These are phyloP conservation scores for Brachyhypopomus occidentalis DNA, from an alignment of 2,113 vertebrate species.

Conservation along the genomic window DNA sequence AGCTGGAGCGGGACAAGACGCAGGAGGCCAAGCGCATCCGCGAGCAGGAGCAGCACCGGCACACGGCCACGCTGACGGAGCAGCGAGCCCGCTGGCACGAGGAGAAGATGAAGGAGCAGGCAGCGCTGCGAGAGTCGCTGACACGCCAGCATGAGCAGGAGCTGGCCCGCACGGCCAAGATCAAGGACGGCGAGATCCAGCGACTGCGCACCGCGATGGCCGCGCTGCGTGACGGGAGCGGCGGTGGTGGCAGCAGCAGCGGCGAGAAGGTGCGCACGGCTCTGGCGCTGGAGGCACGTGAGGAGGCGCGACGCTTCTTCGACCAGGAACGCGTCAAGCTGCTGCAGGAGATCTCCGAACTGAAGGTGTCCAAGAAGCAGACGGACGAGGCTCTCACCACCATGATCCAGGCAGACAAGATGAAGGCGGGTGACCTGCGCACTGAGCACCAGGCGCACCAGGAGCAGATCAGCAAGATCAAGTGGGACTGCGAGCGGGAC, in stretches of 20 bases:
- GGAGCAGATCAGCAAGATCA: conserved; percentile 97
- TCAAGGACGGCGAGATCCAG: conserved; percentile 94
- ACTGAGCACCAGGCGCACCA: conserved; percentile 97
- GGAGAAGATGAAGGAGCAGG: conserved; percentile 96
- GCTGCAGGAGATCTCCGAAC: conserved; percentile 90
- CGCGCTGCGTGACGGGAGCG: conserved; percentile 89
- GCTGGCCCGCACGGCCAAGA: conserved; percentile 87
- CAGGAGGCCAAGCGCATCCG: conserved; percentile 94
- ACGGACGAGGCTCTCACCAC: conserved; percentile 94
- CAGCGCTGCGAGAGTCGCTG: conserved; percentile 90
- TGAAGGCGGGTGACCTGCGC: conserved; percentile 93
- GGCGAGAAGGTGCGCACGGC: conserved; percentile 96
- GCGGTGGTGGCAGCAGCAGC: conserved; percentile 58
- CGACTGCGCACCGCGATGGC: conserved; percentile 88
- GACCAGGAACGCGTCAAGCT: conserved; percentile 95
- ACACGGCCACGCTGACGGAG: conserved; percentile 91
- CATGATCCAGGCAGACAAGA: conserved; percentile 96
- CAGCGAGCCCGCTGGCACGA: conserved; percentile 96
- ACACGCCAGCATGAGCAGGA: conserved; percentile 96
- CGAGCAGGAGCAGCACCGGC: conserved; percentile 95
- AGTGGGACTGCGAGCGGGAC: conserved; percentile 96
- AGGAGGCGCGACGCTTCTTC: conserved; percentile 94
- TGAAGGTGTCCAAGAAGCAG: conserved; percentile 91
- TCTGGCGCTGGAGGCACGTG: conserved; percentile 90
- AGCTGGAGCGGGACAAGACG: conserved; percentile 95